Evolutionary conservation across 2,888 invertebrate species (phyloP), one percentile per base, ranked within the genome.

Genomic region (Helicoverpa assulta): DNA sequence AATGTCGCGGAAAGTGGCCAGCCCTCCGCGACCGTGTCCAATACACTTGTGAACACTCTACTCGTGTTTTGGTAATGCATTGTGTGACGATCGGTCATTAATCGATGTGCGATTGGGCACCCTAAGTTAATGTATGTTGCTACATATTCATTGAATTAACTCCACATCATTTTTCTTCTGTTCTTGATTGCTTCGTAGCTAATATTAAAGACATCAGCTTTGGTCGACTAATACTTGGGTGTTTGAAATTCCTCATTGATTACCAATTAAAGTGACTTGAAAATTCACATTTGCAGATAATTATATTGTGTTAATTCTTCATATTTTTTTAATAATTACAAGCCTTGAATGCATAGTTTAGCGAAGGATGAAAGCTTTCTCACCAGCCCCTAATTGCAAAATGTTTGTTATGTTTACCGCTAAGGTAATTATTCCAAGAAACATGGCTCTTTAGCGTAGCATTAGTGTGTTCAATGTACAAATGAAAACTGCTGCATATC

Each of bases 1-100:
- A 90, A 89, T 90, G 88, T 86, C 87, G 83, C 72, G 64, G 58
- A 33, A 16, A 55, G 58, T 40, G 47, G 40, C 33, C 69, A 67
- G 82, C 86, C 89, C 86, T 89, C 82, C 58, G 73, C 62, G 71
- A 76, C 80, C 84, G 79, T 83, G 75, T 54, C 85, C 60, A 84
- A 88, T 82, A 65, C 63, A 70, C 70, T 76, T 75, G 80, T 77
- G 73, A 80, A 70, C 55, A 72, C 47, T 70, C 58, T 18, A 75
- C 65, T 81, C 71, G 47, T 73, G 64, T 76, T 76, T 79, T 73
- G 63, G 70, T 65, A 70, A 72, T 60, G 60, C 62, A 58, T 62
- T 73, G 29, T 72, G 69, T 66, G 69, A 73, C 66, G 80, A 70
- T 67, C 54, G 51, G 29, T 57, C 60, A 73, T 60, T 76, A 76